Base-by-base conservation (phyloP, 2,888 invertebrate species). In the Troides helena region DNA sequence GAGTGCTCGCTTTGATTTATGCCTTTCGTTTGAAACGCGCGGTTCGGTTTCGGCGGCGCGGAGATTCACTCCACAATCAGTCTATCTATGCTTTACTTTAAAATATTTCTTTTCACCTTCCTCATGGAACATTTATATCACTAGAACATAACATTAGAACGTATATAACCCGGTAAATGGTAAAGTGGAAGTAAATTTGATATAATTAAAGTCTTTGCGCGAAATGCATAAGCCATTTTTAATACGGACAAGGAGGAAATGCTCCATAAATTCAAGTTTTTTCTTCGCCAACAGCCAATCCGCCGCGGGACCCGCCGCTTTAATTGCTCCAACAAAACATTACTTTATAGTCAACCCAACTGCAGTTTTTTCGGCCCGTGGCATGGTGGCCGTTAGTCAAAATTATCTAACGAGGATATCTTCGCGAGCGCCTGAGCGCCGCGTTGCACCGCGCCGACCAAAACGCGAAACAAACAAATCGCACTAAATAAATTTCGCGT, bases 321-420 rank as follows among this genome's bases (percentile, higher is more conserved):
- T 92, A 92, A 92, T 92, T 92, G 89, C 88, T 83, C 80, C 83
- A 76, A 78, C 81, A 84, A 85, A 87, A 87, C 87, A 79, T 89
- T 91, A 90, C 88, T 87, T 90, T 88, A 89, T 86, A 82, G 82
- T 84, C 82, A 83, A 77, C 80, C 77, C 77, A 80, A 79, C 78
- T 86, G 85, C 86, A 84, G 78, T 84, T 86, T 89, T 89, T 82
- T 79, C 81, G 79, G 81, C 76, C 79, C 80, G 77, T 79, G 78
- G 78, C 83, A 76, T 74, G 77, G 79, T 77, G 72, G 84, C 85
- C 85, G 88, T 92, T 89, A 90, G 82, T 92, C 91, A 91, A 90
- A 91, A 89, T 91, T 85, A 92, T 92, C 92, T 91, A 85, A 79
- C 82, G 81, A 83, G 85, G 87, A 89, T 90, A 91, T 91, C 92